A percentile compares a stretch with the other conserved stretches of the same genome.
These are phyloP conservation scores for Xiphophorus hellerii DNA, from an alignment of 2,113 vertebrate genomes.

Conservation along the genomic window DNA sequence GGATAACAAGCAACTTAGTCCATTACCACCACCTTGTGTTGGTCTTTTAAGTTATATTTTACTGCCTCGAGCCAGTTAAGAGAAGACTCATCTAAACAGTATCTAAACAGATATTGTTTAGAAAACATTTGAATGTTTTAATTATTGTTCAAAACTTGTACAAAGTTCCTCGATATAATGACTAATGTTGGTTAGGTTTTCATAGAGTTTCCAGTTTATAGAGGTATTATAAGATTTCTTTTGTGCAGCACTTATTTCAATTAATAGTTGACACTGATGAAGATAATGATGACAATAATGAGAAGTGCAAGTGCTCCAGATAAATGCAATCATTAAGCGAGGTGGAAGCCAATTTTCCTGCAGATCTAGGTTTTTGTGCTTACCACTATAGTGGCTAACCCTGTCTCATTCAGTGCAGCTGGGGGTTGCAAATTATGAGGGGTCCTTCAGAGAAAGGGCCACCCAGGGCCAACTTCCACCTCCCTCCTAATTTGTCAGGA, in stretches of 20 bases:
- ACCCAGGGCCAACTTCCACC: conserved; percentile 63
- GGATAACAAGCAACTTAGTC: too few species aligned
- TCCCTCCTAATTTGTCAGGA: conserved; percentile 59
- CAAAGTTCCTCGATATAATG: neutral
- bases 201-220: conserved; percentile 1
- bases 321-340: conserved; percentile 45
- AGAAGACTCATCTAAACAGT: neutral
- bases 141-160: neutral
- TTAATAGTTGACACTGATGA: conserved; percentile 13
- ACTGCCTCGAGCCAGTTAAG: neutral
- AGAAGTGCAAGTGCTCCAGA: conserved; percentile 50
- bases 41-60: neutral
- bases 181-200: neutral
- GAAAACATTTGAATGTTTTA: neutral
- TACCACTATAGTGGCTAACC: conserved; percentile 47
- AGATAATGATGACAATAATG: conserved; percentile 43
- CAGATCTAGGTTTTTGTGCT: conserved; percentile 36
- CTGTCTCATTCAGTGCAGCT: conserved; percentile 68
- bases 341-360: conserved; percentile 49
- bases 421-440: conserved; percentile 64
- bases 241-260: conserved; percentile 37
- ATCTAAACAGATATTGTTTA: neutral
- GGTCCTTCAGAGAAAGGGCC: conserved; percentile 66
- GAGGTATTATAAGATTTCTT: conserved; percentile 1
- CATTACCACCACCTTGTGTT: too few species aligned